Evolutionary conservation across 2,888 invertebrate genomes (phyloP).

Genomic region (Gerris lacustris): DNA sequence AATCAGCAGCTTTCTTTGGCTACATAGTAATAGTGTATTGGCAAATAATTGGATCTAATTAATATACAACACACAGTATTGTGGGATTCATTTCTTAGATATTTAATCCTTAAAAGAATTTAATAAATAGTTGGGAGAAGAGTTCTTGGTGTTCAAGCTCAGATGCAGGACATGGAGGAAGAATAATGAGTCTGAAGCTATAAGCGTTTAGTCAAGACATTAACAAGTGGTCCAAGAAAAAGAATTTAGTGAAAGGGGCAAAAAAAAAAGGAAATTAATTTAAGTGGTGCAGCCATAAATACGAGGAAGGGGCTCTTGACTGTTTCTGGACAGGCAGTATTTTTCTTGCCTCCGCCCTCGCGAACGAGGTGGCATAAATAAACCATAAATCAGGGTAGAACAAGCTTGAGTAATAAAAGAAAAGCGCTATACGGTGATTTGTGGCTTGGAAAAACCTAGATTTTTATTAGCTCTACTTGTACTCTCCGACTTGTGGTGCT

Average conservation of each 20-base stretch:
- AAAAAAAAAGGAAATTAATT: conserved; percentile 12
- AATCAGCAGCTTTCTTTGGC: too few relatives aligned
- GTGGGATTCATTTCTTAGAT: too few relatives aligned
- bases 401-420: conserved; percentile 27
- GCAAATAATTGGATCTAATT: too few relatives aligned
- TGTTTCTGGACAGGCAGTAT: conserved; percentile 3
- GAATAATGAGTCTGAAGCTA: background rate
- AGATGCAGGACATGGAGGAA: background rate
- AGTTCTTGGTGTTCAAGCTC: too few relatives aligned
- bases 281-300: conserved; percentile 10
- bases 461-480: conserved; percentile 1
- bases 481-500: background rate
- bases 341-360: background rate
- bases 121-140: too few relatives aligned
- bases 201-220: background rate
- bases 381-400: conserved; percentile 28
- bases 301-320: conserved; percentile 12
- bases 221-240: conserved; percentile 4
- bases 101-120: too few relatives aligned
- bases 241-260: background rate
- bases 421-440: conserved; percentile 23
- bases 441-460: conserved; percentile 19
- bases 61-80: too few relatives aligned
- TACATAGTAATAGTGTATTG: too few relatives aligned
- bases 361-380: conserved; percentile 30